These are phyloP conservation scores for Brachypteracias leptosomus DNA, from an alignment of 2,113 vertebrate genomes.

Conservation along the genomic window DNA sequence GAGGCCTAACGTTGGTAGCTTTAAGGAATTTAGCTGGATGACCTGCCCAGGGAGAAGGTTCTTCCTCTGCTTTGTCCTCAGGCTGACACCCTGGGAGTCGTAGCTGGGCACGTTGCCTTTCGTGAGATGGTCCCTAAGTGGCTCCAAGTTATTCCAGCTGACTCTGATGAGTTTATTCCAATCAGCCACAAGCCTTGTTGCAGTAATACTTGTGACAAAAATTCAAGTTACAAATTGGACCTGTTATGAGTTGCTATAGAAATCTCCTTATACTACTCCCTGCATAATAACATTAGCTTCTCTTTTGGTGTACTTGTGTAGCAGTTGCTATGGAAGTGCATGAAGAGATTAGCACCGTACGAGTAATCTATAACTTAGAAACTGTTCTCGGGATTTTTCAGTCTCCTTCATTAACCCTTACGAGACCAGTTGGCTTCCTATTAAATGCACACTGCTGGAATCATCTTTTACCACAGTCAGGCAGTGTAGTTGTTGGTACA, in stretches of 20 bases:
- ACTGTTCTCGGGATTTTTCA: neutral
- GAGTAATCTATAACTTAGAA: neutral
- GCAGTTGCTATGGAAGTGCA: neutral
- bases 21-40: neutral
- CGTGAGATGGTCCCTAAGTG: neutral
- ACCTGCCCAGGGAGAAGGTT: neutral
- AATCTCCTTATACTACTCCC: neutral
- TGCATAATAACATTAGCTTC: neutral
- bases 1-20: rapidly evolving
- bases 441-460: neutral
- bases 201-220: neutral
- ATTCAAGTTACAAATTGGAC: neutral
- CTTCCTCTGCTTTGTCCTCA: neutral
- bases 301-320: neutral
- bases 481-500: neutral
- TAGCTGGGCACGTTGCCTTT: neutral
- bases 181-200: neutral
- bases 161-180: neutral
- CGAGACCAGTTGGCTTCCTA: neutral
- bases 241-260: neutral
- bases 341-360: neutral
- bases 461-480: neutral
- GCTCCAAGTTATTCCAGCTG: neutral
- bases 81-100: neutral
- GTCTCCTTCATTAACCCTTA: neutral